Evolutionary conservation across 2,888 invertebrate genomes (phyloP), one percentile per base, ranked within the genome.

Genomic region (Dilophus febrilis): DNA sequence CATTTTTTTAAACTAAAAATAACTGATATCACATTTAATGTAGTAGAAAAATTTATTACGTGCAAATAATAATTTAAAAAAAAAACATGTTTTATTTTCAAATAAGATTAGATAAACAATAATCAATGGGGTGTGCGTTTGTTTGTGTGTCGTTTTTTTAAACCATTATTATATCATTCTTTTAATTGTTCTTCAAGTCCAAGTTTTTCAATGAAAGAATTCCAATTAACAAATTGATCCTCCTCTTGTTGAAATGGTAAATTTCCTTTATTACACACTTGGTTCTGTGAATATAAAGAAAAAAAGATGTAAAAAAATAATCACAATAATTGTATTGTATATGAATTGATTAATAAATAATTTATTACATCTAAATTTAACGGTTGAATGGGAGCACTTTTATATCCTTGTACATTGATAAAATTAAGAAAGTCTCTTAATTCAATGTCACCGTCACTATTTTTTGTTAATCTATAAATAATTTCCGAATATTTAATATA

Each of bases 401-500:
- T 68, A 49, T 67, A 64, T 11, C 70, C 67, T 51, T 68, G 70
- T 50, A 77, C 72, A 56, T 86, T 75, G 42, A 87, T 57, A 53
- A 85, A 85, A 31, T 65, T 56, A 49, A 86, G 55, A 40, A 87
- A 61, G 52, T 85, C 81, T 2, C 72, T 67, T 44, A 76, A 78
- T 40, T 69, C 66, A 29, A 85, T 64, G 49, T 74, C 70, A 41
- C 74, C 74, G 17, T 73, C 59, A 2, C 72, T 71, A 46, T 80
- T 78, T 49, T 68, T 74, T n/a, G 65, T 59, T 35, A 80, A 56
- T 18, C 77, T 77, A 48, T 31, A 54, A 53, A 43, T n/a, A n/a
- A n/a, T n/a, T n/a, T n/a, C n/a, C n/a, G n/a, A n/a, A n/a, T n/a
- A n/a, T n/a, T n/a, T n/a, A n/a, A n/a, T n/a, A 30, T 16, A 17